phyloP scores from a whole-genome alignment of 2,888 invertebrate genomes.

The Tenodera sinensis region DNA sequence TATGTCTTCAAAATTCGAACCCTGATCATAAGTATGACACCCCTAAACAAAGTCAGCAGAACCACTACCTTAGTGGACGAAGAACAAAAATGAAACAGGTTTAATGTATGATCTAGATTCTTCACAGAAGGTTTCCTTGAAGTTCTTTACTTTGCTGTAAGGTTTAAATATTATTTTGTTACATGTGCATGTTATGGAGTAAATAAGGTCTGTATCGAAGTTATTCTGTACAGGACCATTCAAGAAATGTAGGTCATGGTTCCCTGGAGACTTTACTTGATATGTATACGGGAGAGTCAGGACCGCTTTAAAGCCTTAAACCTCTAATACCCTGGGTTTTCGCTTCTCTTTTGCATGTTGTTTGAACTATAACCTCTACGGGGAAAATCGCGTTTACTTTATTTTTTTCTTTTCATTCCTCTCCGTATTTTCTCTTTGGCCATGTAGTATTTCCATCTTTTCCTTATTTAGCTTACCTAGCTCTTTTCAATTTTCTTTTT shows the following conservation, averaged over 20 bases:
- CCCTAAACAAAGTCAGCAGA: too few species aligned
- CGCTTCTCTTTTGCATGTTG: background rate
- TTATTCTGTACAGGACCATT: background rate
- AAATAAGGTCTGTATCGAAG: background rate
- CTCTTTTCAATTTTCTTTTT: slow-evolving; percentile 2
- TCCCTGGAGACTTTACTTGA: background rate
- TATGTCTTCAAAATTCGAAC: too few species aligned
- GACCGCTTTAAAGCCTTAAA: background rate
- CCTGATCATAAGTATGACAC: too few species aligned
- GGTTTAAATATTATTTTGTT: background rate
- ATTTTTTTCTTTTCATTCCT: background rate
- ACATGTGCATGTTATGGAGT: background rate
- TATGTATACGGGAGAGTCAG: background rate
- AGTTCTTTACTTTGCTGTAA: background rate
- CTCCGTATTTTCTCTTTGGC: background rate
- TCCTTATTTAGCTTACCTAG: background rate
- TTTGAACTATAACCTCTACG: background rate
- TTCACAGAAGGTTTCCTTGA: too few species aligned
- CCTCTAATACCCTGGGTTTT: background rate
- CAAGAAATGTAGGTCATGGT: background rate
- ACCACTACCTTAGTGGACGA: too few species aligned
- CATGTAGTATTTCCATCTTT: background rate
- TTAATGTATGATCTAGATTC: too few species aligned
- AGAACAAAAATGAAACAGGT: too few species aligned
- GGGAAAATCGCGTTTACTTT: background rate